Percentiles rank a stretch among this genome's conserved stretches.
Conservation (phyloP, 2,113 vertebrate genomes). For the Spea bombifrons region DNA sequence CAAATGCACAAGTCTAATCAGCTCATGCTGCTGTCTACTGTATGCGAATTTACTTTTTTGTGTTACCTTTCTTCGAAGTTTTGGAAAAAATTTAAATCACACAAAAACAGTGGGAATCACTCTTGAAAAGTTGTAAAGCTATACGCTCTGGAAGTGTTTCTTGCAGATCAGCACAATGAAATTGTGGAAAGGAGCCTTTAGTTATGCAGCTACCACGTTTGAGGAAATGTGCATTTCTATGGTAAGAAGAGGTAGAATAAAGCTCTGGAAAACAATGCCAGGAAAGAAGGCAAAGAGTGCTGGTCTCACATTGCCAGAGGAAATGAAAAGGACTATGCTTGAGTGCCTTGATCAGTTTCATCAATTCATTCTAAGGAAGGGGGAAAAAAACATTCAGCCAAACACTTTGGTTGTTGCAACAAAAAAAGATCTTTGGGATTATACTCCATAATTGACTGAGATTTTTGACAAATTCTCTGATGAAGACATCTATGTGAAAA, state of each 20-base stretch:
- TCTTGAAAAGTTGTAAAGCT: slow-evolving; percentile 7
- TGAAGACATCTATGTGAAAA: not conserved
- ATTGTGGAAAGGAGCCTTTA: not conserved
- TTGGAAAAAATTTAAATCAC: no score
- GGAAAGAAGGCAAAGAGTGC: not conserved
- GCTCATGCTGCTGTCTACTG: no score
- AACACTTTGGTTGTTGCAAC: slow-evolving; percentile 3
- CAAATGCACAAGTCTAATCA: no score
- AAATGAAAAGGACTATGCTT: not conserved
- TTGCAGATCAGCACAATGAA: not conserved
- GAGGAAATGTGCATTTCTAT: slow-evolving; percentile 1
- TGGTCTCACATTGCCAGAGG: not conserved
- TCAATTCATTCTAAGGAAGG: not conserved
- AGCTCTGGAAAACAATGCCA: not conserved
- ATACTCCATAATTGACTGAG: not conserved
- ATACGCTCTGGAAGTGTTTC: not conserved
- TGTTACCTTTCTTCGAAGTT: no score
- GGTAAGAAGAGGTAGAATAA: not conserved
- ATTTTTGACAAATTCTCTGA: not conserved
- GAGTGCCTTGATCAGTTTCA: slow-evolving; percentile 5
- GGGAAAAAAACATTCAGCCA: not conserved
- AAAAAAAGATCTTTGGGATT: slow-evolving; percentile 1
- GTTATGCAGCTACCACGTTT: not conserved
- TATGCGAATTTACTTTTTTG: no score
- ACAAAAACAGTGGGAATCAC: not conserved